Evolutionary conservation across 2,113 vertebrate genomes (phyloP), one percentile per base, ranked within the genome.

Genomic region (Mugil cephalus): DNA sequence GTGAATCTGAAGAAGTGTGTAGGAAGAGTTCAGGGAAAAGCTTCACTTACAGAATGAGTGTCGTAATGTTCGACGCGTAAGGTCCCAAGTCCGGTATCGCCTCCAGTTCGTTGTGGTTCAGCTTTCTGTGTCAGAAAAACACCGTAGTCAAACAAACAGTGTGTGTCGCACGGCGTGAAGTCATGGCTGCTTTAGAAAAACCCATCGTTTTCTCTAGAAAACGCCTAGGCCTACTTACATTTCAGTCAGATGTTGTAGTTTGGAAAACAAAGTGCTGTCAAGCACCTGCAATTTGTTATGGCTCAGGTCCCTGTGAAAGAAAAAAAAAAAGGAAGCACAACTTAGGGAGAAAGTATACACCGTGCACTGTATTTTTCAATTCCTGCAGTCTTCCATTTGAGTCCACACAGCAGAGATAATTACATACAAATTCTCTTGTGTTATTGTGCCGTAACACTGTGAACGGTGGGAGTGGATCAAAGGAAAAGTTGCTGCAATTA

Each of bases 91-190:
- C 90, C 19, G 98, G 97, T 79, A 99, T 91, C 7, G 69, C 77
- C 73, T 95, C 95, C 77, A 99, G 78, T 79, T 96, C 95, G 56
- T 99, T 99, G 92, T 95, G 94, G 88, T 95, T 97, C 80, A 99
- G 84, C 69, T 96, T 97, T 92, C 97, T 99, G 88, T 60, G 58
- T 39, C 10, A 1, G 47, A 10, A 63, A 51, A 51, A 60, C 50
- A 8, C 73, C 18, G 45, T 0, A 0, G 24, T 58, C 17, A 64
- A 53, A 69, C 54, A 30, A 30, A 65, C 0, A 40, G 61, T 51
- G 42, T 18, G 21, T 35, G 34, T 46, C 46, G 40, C 18, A 53
- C 14, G 40, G 13, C 13, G 24, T 10, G 30, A 19, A 50, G 50
- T 15, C 4, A 19, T 40, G 17, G 53, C 19, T 8, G 56, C 48